phyloP scores from a whole-genome alignment of 2,113 vertebrate genomes.

The Lates calcarifer region DNA sequence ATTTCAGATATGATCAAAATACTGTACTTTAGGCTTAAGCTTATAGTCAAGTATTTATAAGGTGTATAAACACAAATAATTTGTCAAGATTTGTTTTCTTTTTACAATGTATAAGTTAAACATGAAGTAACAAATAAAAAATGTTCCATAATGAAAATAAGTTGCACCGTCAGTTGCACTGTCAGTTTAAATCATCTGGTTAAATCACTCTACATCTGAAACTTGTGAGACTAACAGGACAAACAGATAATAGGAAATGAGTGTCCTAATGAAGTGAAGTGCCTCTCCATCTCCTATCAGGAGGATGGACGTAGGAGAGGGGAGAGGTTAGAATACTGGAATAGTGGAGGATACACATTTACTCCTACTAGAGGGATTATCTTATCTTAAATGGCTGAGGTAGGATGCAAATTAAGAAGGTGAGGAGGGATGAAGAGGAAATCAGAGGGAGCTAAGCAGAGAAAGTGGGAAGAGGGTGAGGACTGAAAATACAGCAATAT shows the following conservation, averaged over 20 bases:
- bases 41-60: not conserved
- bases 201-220: constrained; percentile 9
- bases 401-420: constrained; percentile 31
- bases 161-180: not conserved
- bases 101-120: not conserved
- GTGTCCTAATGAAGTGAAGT: constrained; percentile 60
- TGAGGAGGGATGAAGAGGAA: not conserved
- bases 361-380: constrained; percentile 25
- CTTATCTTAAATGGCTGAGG: constrained; percentile 29
- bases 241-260: constrained; percentile 57
- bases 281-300: constrained; percentile 52
- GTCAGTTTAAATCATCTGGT: not conserved
- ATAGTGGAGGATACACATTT: constrained; percentile 9
- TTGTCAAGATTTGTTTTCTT: no score
- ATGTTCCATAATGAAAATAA: not conserved
- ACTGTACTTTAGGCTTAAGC: not conserved
- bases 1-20: not conserved
- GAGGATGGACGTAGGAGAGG: constrained; percentile 41
- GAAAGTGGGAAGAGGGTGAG: no score
- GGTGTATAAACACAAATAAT: not conserved
- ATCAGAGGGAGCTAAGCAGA: constrained; percentile 3
- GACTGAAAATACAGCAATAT: not conserved
- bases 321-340: constrained; percentile 22
- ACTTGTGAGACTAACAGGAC: not conserved
- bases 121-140: not conserved